phyloP scores from a whole-genome alignment of 2,888 invertebrate species.

The Electrophaes corylata region DNA sequence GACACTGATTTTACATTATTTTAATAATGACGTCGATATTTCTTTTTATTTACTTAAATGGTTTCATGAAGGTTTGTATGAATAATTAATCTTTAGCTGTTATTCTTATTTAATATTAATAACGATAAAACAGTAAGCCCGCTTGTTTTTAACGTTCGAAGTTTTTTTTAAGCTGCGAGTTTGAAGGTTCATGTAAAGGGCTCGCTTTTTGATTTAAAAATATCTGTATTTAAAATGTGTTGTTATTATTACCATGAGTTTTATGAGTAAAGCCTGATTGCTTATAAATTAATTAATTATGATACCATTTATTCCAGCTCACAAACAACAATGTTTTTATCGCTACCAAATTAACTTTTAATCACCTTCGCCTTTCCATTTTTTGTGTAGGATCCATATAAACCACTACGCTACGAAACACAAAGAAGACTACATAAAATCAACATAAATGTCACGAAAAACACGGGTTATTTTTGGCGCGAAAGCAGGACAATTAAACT shows the following conservation, averaged over 20 bases:
- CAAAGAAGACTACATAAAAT: slow-evolving; percentile 39
- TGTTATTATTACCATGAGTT: slow-evolving; percentile 23
- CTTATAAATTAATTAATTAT: no score
- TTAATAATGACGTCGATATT: no score
- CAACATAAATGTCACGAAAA: slow-evolving; percentile 51
- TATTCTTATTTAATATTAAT: no score
- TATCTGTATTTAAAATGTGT: background rate
- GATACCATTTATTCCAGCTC: no score
- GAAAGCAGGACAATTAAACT: slow-evolving; percentile 41
- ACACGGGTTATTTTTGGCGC: slow-evolving; percentile 45
- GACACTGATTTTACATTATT: slow-evolving; percentile 7
- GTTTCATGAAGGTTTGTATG: no score
- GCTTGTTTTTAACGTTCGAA: background rate
- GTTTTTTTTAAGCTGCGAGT: background rate
- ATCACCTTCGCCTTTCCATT: slow-evolving; percentile 81
- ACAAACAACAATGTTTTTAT: slow-evolving; percentile 19
- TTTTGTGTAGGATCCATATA: slow-evolving; percentile 40
- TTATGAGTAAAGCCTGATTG: slow-evolving; percentile 20
- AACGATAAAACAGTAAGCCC: background rate
- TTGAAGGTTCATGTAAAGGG: background rate
- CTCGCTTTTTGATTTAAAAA: slow-evolving; percentile 1
- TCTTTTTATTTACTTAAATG: background rate
- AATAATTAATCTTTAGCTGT: no score
- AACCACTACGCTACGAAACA: slow-evolving; percentile 31
- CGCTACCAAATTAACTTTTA: slow-evolving; percentile 39